Evolutionary conservation across 2,888 invertebrate species (phyloP), one percentile per base, ranked within the genome.

Genomic region (Toxonevra muliebris): DNA sequence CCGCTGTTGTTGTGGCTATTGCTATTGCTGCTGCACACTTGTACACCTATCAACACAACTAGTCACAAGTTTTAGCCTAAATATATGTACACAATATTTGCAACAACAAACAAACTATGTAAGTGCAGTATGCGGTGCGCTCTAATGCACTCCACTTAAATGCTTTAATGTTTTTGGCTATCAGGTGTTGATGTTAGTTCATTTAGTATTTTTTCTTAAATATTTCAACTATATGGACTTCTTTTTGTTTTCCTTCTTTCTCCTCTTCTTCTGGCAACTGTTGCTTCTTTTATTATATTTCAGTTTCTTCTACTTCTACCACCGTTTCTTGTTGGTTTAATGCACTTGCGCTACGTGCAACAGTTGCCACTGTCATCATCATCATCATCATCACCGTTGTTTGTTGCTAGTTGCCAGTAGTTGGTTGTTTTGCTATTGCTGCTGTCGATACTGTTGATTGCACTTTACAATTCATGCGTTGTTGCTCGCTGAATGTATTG

Each of bases 141-240:
- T 12, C 55, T 20, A 20, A 55, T 40, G 55, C 30, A 55, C 30
- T 40, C 30, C 20, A 55, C 20, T 55, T 55, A 20, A 55, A 55
- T 20, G 55, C 55, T 55, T 40, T 13, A 30, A 55, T 19, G 20
- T 20, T 17, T 80, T 77, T 76, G 77, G 74, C 77, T 78, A 82
- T 82, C 82, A 83, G 82, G 82, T 83, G 82, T 82, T 83, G 81
- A 82, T 80, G 80, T 76, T 76, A 78, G 76, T 75, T 76, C 76
- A 75, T 77, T 77, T 75, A 73, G 69, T 69, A 70, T 30, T 30
- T 30, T 30, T 2, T 30, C 30, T 30, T 30, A 30, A 30, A 2
- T 30, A 30, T 30, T 30, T 69, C 45, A 41, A 41, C 40, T 17
- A 5, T 53, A 7, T 53, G 11, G 15, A 10, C 10, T 9, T 5